Percentiles rank a stretch among this genome's conserved stretches.
Evolutionary conservation across 2,888 invertebrate genomes (phyloP).

Genomic region (Callyntrura guangdongensis): DNA sequence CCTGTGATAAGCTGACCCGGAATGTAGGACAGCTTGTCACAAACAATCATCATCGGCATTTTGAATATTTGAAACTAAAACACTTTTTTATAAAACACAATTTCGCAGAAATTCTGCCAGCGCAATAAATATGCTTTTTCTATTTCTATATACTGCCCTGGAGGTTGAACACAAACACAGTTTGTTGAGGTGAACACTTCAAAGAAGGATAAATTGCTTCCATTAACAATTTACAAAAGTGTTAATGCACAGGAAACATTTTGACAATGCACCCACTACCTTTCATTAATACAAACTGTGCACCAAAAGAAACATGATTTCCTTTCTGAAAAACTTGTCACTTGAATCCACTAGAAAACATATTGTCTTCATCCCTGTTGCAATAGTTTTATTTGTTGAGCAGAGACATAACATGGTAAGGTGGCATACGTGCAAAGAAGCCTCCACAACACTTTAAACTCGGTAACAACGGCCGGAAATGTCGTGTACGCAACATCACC

Average conservation of each 20-base stretch:
- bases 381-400: background rate
- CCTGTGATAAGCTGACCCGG: slow-evolving; percentile 79
- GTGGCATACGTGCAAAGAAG: background rate
- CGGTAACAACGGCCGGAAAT: slow-evolving; percentile 25
- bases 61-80: slow-evolving; percentile 29
- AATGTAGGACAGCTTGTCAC: slow-evolving; percentile 75
- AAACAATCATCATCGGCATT: slow-evolving; percentile 82
- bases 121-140: background rate
- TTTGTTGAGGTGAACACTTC: too few species aligned
- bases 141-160: background rate
- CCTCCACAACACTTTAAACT: too few species aligned
- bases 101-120: slow-evolving; percentile 4
- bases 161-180: background rate
- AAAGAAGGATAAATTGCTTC: background rate
- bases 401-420: background rate
- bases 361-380: background rate
- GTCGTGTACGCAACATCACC: slow-evolving; percentile 18
- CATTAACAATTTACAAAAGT: background rate
- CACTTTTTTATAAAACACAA: background rate
- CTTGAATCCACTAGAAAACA: background rate
- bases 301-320: slow-evolving; percentile 29
- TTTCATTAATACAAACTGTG: background rate
- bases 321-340: background rate
- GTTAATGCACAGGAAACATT: background rate
- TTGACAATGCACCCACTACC: background rate